Conservation (phyloP, 2,113 vertebrate species). For the Bubo bubo region DNA sequence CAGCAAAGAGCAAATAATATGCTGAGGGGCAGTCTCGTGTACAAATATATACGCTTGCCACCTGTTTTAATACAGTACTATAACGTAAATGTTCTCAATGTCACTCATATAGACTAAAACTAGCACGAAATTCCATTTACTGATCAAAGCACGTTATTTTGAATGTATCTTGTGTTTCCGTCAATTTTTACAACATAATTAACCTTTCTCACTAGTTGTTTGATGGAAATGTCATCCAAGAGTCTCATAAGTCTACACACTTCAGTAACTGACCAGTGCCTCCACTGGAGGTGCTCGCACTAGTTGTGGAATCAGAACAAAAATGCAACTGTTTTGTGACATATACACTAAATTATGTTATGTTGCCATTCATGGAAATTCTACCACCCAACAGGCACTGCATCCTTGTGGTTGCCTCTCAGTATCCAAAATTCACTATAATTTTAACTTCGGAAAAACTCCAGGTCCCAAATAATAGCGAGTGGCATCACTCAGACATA, state of each 20-base stretch:
- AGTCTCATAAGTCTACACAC: background rate
- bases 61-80: background rate
- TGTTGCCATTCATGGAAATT: background rate
- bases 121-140: background rate
- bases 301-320: background rate
- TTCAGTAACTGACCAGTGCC: background rate
- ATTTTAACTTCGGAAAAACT: background rate
- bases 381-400: background rate
- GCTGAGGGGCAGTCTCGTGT: background rate
- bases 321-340: background rate
- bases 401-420: background rate
- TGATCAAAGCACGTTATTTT: slow-evolving; percentile 11
- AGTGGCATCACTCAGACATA: background rate
- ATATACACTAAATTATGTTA: background rate
- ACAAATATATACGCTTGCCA: background rate
- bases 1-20: background rate
- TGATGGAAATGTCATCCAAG: background rate
- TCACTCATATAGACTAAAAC: background rate
- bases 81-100: background rate
- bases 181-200: slow-evolving; percentile 8
- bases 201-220: background rate
- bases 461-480: background rate
- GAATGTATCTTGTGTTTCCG: background rate
- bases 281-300: accelerated
- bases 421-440: background rate